These are phyloP conservation scores for Adelphocoris suturalis DNA, from an alignment of 2,888 invertebrate genomes.

Conservation along the genomic window DNA sequence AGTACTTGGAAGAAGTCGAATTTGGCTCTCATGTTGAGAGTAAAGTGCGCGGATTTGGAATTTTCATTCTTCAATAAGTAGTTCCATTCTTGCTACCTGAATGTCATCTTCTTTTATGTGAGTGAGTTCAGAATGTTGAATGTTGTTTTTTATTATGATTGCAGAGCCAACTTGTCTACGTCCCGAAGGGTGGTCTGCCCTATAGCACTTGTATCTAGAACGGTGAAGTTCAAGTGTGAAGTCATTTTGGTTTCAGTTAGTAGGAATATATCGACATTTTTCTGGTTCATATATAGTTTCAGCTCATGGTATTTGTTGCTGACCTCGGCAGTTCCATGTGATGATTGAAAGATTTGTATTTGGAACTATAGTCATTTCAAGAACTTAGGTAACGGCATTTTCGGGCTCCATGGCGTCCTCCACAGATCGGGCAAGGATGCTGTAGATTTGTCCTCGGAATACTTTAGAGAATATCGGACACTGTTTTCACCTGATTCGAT, in stretches of 20 bases:
- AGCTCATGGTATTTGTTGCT: conserved; percentile 58
- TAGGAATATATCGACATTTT: conserved; percentile 50
- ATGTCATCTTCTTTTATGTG: conserved; percentile 26
- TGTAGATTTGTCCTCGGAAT: too few species aligned
- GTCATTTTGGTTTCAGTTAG: conserved; percentile 58
- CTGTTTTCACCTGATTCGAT: too few species aligned
- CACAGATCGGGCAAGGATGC: too few species aligned
- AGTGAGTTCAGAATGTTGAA: conserved; percentile 46
- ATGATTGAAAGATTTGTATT: conserved; percentile 22
- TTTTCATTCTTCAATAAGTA: too few species aligned
- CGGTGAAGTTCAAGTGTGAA: conserved; percentile 35
- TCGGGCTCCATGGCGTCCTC: too few species aligned
- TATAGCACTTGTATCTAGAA: conserved; percentile 59
- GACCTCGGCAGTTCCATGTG: conserved; percentile 67
- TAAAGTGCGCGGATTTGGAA: too few species aligned
- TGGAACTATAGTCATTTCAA: conserved; percentile 38
- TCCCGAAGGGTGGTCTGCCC: conserved; percentile 58
- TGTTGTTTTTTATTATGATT: conserved; percentile 15
- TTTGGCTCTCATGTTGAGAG: too few species aligned
- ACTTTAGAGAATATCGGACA: too few species aligned
- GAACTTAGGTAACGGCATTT: conserved; percentile 48
- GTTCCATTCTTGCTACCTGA: conserved; percentile 52
- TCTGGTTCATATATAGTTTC: conserved; percentile 18
- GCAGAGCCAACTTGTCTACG: conserved; percentile 45
- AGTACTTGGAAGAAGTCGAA: too few species aligned